A percentile compares a stretch with the other conserved stretches of the same genome.
Conservation (phyloP, 2,113 vertebrate genomes). For the Sylvia atricapilla region DNA sequence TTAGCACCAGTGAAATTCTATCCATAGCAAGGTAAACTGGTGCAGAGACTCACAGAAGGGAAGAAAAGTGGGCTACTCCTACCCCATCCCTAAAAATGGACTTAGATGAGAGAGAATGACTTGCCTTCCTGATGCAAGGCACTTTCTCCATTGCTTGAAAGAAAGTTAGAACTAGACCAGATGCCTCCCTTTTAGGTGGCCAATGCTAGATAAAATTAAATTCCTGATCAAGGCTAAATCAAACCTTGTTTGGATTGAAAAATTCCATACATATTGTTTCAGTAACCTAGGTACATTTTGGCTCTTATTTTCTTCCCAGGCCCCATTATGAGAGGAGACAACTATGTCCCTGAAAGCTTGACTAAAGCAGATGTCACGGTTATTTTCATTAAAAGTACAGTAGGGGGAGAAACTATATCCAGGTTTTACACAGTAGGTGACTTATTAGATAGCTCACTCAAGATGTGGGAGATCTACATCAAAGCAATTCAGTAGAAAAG, state of each 20-base stretch:
- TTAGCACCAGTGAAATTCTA: neutral
- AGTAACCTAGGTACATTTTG: neutral
- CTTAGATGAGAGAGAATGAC: neutral
- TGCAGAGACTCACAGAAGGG: neutral
- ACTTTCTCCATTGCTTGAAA: neutral
- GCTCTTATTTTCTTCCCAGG: neutral
- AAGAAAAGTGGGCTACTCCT: neutral
- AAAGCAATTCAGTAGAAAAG: neutral
- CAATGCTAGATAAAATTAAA: neutral
- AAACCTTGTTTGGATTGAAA: neutral
- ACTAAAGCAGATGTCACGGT: neutral
- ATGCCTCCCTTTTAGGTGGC: neutral
- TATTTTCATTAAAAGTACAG: slow-evolving; percentile 29
- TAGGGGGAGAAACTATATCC: neutral
- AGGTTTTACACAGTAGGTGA: slow-evolving; percentile 16
- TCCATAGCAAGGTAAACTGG: neutral
- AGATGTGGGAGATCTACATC: neutral
- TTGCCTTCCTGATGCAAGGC: neutral
- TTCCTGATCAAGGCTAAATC: neutral
- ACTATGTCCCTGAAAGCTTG: neutral
- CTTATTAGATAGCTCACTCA: slow-evolving; percentile 16
- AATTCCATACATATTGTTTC: neutral
- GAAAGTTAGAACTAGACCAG: neutral
- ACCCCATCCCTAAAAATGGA: neutral
- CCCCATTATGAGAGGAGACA: neutral